These are phyloP conservation scores for Eurytoma adleriae DNA, from an alignment of 2,888 invertebrate species.

Conservation along the genomic window DNA sequence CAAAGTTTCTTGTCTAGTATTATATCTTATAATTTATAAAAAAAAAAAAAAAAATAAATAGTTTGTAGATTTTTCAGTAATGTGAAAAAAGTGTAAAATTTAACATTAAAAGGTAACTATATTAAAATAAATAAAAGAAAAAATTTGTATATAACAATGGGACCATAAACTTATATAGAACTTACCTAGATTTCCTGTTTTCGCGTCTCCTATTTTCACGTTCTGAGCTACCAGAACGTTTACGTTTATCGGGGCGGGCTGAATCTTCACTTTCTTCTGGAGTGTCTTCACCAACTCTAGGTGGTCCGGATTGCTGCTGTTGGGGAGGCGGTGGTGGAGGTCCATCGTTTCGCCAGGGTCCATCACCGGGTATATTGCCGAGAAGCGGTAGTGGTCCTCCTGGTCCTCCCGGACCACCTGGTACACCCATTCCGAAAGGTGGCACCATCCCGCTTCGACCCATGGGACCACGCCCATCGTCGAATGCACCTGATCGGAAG, in stretches of 20 bases:
- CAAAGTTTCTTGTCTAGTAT: no score
- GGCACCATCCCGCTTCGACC: slow-evolving; percentile 10
- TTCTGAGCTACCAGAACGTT: slow-evolving; percentile 38
- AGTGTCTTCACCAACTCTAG: neutral
- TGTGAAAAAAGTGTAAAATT: no score
- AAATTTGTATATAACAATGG: no score
- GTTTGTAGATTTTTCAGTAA: no score
- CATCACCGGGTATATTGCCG: slow-evolving; percentile 36
- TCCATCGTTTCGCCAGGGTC: slow-evolving; percentile 50
- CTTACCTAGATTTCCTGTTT: slow-evolving; percentile 55
- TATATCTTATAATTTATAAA: no score
- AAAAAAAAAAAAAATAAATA: no score
- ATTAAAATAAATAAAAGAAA: no score
- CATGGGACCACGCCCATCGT: slow-evolving; percentile 44
- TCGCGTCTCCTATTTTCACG: slow-evolving; percentile 53
- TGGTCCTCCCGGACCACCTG: neutral
- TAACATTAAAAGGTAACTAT: no score
- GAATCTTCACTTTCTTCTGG: neutral
- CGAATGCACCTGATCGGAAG: slow-evolving; percentile 48
- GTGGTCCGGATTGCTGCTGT: neutral
- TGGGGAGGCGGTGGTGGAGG: slow-evolving; percentile 21
- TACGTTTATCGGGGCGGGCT: slow-evolving; percentile 24
- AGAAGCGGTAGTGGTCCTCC: slow-evolving; percentile 17
- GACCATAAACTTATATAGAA: neutral
- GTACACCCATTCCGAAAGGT: slow-evolving; percentile 8